Evolutionary conservation across 2,888 invertebrate species (phyloP).

Genomic region (Spodoptera picta): DNA sequence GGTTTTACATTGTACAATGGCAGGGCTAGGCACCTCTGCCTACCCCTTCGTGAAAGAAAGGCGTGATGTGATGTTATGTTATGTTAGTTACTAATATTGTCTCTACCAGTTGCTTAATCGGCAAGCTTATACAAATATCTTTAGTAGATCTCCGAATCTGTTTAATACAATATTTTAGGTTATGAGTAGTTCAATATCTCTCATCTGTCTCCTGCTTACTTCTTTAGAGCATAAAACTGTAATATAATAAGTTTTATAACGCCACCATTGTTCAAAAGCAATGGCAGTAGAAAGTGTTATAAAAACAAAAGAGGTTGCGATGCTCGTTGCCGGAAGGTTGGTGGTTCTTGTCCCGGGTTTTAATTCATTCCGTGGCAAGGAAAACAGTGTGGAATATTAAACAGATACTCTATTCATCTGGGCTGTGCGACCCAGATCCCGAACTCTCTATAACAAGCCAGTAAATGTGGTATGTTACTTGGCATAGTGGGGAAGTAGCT

Average conservation of each 20-base stretch:
- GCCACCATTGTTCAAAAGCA: slow-evolving; percentile 26
- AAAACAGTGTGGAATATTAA: slow-evolving; percentile 71
- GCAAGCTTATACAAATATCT: no score
- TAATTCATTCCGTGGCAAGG: slow-evolving; percentile 68
- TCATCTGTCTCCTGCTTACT: no score
- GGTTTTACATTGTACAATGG: no score
- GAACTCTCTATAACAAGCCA: slow-evolving; percentile 49
- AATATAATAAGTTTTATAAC: slow-evolving; percentile 11
- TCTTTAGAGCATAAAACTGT: no score
- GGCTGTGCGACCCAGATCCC: slow-evolving; percentile 68
- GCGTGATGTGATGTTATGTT: no score
- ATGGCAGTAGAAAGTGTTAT: slow-evolving; percentile 49
- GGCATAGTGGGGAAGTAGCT: slow-evolving; percentile 17
- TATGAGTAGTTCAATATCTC: no score
- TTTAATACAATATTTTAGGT: no score
- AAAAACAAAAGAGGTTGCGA: slow-evolving; percentile 42
- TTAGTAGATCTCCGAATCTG: no score
- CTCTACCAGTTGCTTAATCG: no score
- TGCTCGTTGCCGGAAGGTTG: slow-evolving; percentile 48
- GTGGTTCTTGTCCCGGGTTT: slow-evolving; percentile 65
- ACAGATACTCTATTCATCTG: slow-evolving; percentile 68
- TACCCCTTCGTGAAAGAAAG: no score
- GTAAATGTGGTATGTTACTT: slow-evolving; percentile 48
- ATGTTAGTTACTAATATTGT: no score
- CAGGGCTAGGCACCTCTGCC: no score